Conservation (phyloP, 1,140 invertebrate species). For the Probaryconus sp. region DNA sequence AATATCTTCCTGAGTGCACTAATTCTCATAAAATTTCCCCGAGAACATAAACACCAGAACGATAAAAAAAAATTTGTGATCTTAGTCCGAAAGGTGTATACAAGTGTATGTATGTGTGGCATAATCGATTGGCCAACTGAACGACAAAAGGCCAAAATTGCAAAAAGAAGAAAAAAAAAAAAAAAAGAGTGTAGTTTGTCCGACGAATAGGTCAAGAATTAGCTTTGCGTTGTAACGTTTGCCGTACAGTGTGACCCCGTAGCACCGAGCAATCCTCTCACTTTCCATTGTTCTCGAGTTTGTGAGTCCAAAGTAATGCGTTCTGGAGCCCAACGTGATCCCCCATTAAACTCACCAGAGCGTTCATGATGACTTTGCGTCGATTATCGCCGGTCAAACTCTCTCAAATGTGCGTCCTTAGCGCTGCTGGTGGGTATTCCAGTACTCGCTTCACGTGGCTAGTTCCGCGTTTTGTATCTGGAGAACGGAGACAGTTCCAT, state of each 20-base stretch:
- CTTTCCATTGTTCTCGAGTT: slow-evolving; percentile 73
- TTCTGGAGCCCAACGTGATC: slow-evolving; percentile 32
- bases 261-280: slow-evolving; percentile 67
- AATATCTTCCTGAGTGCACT: too few species aligned
- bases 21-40: too few species aligned
- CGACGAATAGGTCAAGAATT: slow-evolving; percentile 39
- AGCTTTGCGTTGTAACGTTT: slow-evolving; percentile 4
- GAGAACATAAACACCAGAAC: too few species aligned
- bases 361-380: slow-evolving; percentile 54
- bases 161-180: too few species aligned
- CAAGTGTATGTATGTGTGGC: too few species aligned
- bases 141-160: slow-evolving; percentile 13
- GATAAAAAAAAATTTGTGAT: too few species aligned
- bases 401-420: slow-evolving; percentile 23
- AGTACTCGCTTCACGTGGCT: slow-evolving; percentile 40
- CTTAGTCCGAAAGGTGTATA: too few species aligned
- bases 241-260: slow-evolving; percentile 52
- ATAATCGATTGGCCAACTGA: background rate
- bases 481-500: slow-evolving; percentile 73
- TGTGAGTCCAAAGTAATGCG: slow-evolving; percentile 26
- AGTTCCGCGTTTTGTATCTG: slow-evolving; percentile 70
- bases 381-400: slow-evolving; percentile 27
- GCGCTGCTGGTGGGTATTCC: slow-evolving; percentile 65
- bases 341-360: slow-evolving; percentile 61
- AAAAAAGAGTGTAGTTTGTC: slow-evolving; percentile 21